Conservation (phyloP, 2,113 vertebrate genomes). For the Poecile atricapillus region DNA sequence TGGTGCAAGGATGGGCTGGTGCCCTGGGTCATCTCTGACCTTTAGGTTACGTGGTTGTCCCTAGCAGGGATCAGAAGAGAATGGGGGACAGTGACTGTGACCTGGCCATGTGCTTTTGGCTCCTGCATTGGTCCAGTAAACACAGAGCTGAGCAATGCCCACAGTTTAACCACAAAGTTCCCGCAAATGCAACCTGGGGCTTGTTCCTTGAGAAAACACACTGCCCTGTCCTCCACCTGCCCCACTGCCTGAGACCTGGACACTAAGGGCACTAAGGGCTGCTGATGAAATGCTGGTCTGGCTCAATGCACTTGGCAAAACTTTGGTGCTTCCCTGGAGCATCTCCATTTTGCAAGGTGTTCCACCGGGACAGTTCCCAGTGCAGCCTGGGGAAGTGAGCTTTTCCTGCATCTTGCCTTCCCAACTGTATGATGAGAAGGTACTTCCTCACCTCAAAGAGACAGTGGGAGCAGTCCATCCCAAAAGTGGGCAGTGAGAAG, state of each 20-base stretch:
- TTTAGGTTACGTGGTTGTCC: fast-evolving
- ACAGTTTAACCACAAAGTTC: not conserved
- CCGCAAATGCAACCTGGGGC: fast-evolving
- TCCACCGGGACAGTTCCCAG: not conserved
- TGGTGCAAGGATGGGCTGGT: not conserved
- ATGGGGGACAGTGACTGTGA: fast-evolving
- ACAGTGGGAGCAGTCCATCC: not conserved
- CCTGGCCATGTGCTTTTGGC: fast-evolving
- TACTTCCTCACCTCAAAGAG: not conserved
- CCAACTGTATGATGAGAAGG: not conserved
- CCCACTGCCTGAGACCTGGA: not conserved
- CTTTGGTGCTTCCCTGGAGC: not conserved
- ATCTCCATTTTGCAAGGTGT: not conserved
- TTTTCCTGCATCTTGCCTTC: not conserved
- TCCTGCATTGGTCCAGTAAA: not conserved
- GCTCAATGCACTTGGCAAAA: not conserved
- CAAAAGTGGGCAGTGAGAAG: not conserved
- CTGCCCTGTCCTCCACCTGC: not conserved
- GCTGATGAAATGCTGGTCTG: not conserved
- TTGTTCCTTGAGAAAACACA: not conserved
- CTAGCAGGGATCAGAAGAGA: not conserved
- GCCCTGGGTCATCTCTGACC: not conserved
- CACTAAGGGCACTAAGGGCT: not conserved
- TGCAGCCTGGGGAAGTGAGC: not conserved
- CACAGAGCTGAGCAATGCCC: fast-evolving